Base-by-base conservation (phyloP, 2,113 vertebrate genomes). In the Dromaius novaehollandiae region DNA sequence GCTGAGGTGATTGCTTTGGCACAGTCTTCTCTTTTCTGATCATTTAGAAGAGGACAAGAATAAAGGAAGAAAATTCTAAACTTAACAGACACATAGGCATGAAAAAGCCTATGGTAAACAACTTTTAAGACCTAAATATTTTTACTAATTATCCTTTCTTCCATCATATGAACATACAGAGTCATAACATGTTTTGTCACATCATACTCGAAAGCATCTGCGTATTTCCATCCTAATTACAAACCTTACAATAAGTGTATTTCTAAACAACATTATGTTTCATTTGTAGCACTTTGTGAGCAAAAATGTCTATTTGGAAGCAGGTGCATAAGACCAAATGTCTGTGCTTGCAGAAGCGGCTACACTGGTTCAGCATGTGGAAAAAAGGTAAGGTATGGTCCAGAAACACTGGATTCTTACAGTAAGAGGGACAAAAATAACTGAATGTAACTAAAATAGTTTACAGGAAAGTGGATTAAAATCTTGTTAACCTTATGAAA, bases 261-360 rank as follows among this genome's bases (percentile, higher is more conserved):
- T 73, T 84, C 65, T 82, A 58, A 86, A 60, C 22, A 80, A 26
- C 3, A 61, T 84, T 56, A 11, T 32, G 42, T 86, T 78, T 82
- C 42, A 13, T 85, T 77, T 84, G 48, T 26, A 84, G 80, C 92
- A 53, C 55, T 93, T 77, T 98, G 94, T 89, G 96, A 98, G 78
- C 96, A 98, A 74, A 98, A 93, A 71, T 98, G 98, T 92, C 92
- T 96, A 0, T 98, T 96, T 73, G 97, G 97, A 50, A 98, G 97
- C 78, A 97, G 96, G 26, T 98, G 98, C 51, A 71, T 98, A 76
- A 97, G 86, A 30, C 98, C 98, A 7, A 98, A 98, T 36, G 88
- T 98, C 85, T 99, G 98, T 32, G 96, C 98, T 58, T 99, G 98
- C 78, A 96, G 97, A 81, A 97, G 90, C 9, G 98, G 97, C 76